A percentile compares a stretch with the other conserved stretches of the same genome.
These are phyloP conservation scores for Rhynchopsitta pachyrhyncha DNA, from an alignment of 2,113 vertebrate genomes.

Conservation along the genomic window DNA sequence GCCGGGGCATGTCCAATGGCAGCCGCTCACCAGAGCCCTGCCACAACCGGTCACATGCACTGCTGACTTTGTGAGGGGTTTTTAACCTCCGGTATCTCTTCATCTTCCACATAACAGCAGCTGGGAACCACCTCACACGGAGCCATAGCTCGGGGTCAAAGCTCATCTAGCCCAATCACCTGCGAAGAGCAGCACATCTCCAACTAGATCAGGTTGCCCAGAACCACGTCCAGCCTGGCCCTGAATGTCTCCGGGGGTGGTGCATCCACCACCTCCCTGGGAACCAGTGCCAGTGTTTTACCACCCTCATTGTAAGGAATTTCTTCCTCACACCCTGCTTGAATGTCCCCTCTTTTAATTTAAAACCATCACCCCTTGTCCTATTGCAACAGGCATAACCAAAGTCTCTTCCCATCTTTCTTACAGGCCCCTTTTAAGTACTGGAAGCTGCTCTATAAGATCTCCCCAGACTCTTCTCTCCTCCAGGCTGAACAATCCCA, in stretches of 20 bases:
- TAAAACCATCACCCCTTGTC: background rate
- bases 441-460: background rate
- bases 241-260: no score
- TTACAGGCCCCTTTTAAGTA: background rate
- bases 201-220: background rate
- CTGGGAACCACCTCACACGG: background rate
- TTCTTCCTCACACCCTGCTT: background rate
- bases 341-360: background rate
- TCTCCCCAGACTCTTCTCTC: background rate
- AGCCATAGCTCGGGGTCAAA: background rate
- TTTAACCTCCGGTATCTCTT: background rate
- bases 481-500: background rate
- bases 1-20: accelerated
- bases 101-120: background rate
- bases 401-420: background rate
- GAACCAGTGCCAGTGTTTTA: background rate
- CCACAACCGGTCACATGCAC: background rate
- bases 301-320: background rate
- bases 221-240: background rate
- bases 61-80: accelerated
- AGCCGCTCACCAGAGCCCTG: background rate
- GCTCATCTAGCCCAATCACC: no score
- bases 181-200: background rate
- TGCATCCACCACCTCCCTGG: background rate
- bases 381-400: background rate